Base-by-base conservation (phyloP, 2,888 invertebrate genomes). In the Andrena bicolor region DNA sequence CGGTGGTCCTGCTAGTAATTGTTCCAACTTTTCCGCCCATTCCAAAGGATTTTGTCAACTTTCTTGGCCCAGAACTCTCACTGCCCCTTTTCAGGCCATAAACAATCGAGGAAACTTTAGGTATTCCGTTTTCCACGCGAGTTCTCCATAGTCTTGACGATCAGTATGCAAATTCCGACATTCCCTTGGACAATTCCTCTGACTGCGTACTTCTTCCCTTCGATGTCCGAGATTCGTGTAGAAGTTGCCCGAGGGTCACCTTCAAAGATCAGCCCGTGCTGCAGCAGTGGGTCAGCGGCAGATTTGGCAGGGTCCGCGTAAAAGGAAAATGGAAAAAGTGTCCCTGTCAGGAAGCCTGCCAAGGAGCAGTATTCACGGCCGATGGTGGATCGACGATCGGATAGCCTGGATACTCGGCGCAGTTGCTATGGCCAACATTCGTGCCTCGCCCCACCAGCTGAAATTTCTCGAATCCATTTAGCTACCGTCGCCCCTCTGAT, bases 381-480 rank as follows among this genome's bases (percentile, higher is more conserved):
- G 69, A 16, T 32, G 82, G 20, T 32, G 82, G 80, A 77, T 86
- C 76, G 76, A 73, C 76, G 81, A 76, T 77, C 63, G 82, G 70
- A 84, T 86, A 76, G 32, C 82, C 26, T 28, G 82, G 71, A 86
- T 86, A 61, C 68, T 82, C n/a, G 76, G 75, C 58, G n/a, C 66
- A 75, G 66, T 66, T 75, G 66, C 63, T 66, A 66, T 69, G 76
- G 41, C 61, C 49, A 65, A 73, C 68, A 63, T 64, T 73, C 73
- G 68, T 60, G 28, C 41, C 3, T 41, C 41, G 41, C 56, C 58
- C 70, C 41, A 41, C 30, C 56, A n/a, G 49, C 75, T 68, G 83
- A 80, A 87, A 85, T 86, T 70, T 76, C 77, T 35, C 80, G 48
- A 61, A 79, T 76, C 85, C 80, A 69, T 78, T 85, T 81, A 83